phyloP scores from a whole-genome alignment of 1,140 invertebrate species.

The Gonioctena quinquepunctata region DNA sequence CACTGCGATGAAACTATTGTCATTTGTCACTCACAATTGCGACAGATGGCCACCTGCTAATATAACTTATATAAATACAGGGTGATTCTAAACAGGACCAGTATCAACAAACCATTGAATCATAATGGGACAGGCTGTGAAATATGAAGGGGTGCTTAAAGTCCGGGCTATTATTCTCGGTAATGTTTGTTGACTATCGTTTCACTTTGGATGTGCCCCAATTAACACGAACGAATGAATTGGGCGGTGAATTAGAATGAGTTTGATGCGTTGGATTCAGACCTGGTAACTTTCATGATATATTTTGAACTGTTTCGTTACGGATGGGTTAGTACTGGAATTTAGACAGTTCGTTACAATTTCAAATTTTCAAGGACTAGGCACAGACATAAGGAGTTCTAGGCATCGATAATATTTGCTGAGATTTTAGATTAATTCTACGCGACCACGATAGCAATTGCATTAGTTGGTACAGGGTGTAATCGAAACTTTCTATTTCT shows the following conservation, averaged over 20 bases:
- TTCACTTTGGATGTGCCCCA: neutral
- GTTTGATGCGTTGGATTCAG: neutral
- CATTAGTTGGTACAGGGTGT: too few relatives aligned
- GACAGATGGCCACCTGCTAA: conserved; percentile 45
- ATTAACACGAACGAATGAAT: neutral
- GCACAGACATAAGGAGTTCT: too few relatives aligned
- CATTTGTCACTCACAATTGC: conserved; percentile 18
- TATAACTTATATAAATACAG: conserved; percentile 44
- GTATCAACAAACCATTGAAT: conserved; percentile 46
- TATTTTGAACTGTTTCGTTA: neutral
- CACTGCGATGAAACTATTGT: conserved; percentile 10
- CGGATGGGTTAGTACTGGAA: too few relatives aligned
- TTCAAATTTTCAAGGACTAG: too few relatives aligned
- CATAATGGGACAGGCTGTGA: conserved; percentile 37
- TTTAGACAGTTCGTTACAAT: too few relatives aligned
- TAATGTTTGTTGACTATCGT: neutral
- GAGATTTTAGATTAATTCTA: too few relatives aligned
- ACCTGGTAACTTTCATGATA: neutral
- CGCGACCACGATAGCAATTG: too few relatives aligned
- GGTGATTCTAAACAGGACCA: conserved; percentile 38
- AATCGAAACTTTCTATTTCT: too few relatives aligned
- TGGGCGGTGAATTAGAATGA: neutral
- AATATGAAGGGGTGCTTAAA: conserved; percentile 27
- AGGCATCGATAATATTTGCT: neutral
- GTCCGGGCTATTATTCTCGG: conserved; percentile 12